Base-by-base conservation (phyloP, 64 coral and sea anemone genomes). In the Porites australiensis region DNA sequence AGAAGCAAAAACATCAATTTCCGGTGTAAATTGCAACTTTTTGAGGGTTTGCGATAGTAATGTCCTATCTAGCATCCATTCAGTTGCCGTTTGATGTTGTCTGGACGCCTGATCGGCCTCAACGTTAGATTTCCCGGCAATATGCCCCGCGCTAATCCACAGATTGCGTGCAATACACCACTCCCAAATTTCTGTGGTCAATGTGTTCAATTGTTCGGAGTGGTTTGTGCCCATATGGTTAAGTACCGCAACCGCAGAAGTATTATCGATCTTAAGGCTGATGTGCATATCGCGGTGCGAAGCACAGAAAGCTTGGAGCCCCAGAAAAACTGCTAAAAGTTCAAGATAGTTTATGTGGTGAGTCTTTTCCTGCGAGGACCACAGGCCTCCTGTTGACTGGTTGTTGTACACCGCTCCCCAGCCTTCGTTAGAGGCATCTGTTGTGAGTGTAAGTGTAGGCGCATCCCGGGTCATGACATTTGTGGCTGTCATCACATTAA, bases 341-440 rank as follows among this genome's bases (percentile, higher is more conserved):
- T 89, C 78, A 44, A 92, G 59, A 74, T 84, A 84, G 49, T 88
- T 93, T 66, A 93, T 93, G 70, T 94, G 86, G 37, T 94, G 46
- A 6, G 13, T 49, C 37, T 65, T 67, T 72, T 89, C 86, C 3
- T 50, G 20, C 19, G 52, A 44, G 48, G 77, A 81, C 77, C 86
- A 94, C 13, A 75, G 27, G 52, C 86, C 86, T 44, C 86, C 92
- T 62, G 92, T 57, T 64, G 47, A 66, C 59, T 10, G 27, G 27
- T 78, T 12, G 4, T 74, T 49, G 74, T 52, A 87, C 50, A 82
- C 74, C 59, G 86, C 84, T 44, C 85, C 92, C 86, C 92, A 94
- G 47, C 93, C 79, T 22, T 37, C 13, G 23, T 84, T 83, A 51
- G 63, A 84, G 10, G 87, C 93, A 90, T 94, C 92, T 72, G 86